A percentile compares a stretch with the other conserved stretches of the same genome.
phyloP scores from a whole-genome alignment of 1,140 invertebrate genomes.

The Leptinotarsa lineolata region DNA sequence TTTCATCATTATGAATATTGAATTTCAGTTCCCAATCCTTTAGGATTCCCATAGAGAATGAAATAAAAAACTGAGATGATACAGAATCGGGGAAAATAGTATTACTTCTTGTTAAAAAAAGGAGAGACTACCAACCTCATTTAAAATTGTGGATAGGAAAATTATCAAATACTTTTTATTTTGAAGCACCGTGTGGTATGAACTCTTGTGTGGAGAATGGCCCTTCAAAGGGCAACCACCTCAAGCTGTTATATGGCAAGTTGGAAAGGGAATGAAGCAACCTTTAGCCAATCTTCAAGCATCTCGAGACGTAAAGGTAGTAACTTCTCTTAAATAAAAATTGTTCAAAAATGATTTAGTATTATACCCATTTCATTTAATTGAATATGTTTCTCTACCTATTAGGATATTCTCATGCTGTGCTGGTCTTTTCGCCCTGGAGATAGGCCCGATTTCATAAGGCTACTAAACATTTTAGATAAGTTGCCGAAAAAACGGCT shows the following conservation, averaged over 20 bases:
- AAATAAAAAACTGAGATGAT: no score
- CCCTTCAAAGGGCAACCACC: conserved; percentile 92
- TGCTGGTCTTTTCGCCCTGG: conserved; percentile 90
- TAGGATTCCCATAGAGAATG: no score
- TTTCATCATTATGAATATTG: no score
- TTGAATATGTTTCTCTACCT: background rate
- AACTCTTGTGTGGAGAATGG: conserved; percentile 94
- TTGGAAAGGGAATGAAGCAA: conserved; percentile 95
- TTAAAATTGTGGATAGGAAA: background rate
- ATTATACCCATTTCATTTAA: background rate
- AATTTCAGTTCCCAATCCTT: no score
- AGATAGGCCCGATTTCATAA: conserved; percentile 88
- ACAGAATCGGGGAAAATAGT: no score
- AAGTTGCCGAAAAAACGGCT: conserved; percentile 92
- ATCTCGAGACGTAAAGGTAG: conserved; percentile 94
- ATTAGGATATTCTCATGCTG: conserved; percentile 91
- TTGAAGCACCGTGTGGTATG: conserved; percentile 96
- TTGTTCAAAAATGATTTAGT: background rate
- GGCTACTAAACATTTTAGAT: conserved; percentile 82
- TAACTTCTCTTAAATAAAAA: conserved; percentile 16
- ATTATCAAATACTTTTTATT: conserved; percentile 9
- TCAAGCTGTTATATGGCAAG: conserved; percentile 97
- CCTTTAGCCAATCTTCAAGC: conserved; percentile 92
- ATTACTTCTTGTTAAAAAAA: no score
- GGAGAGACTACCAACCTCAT: background rate